Base-by-base conservation (phyloP, 1,140 invertebrate species). In the Rhyzopertha dominica region DNA sequence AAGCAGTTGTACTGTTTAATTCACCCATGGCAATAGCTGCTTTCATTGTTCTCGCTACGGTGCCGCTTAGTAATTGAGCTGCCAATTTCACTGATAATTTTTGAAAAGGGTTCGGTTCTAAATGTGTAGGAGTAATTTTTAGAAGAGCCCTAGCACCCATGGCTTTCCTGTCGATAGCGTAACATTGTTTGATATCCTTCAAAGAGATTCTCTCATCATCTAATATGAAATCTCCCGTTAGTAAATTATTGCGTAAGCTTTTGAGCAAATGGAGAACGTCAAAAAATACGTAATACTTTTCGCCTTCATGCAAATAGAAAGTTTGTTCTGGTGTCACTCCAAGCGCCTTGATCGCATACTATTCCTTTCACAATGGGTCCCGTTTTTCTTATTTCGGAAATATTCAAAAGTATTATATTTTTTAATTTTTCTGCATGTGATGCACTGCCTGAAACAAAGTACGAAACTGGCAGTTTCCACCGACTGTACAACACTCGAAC, bases 41-140 rank as follows among this genome's bases (percentile, higher is more conserved):
- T 41, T 38, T 44, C 10, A 58, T 52, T 20, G 51, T 43, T 10
- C 28, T 36, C 14, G 51, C 41, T 5, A 58, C 49, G 7, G 38
- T 50, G 16, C 40, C 18, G 13, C 51, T 56, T 5, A 56, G 51
- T 31, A 56, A 34, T 52, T 60, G 51, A 10, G 44, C 47, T 1
- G 57, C 51, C n/a, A 52, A 19, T 37, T 51, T 49, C 23, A 49
- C 47, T 19, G 38, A 53, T 47, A 54, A 48, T 49, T 54, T 53
- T 48, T 58, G 38, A 43, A 61, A 57, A 24, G 30, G 32, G 32
- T 57, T 57, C 9, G 56, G 56, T 36, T 57, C 51, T 3, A 59
- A 23, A 43, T 61, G 56, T 18, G 42, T 45, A 23, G 47, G 38
- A 5, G 47, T 57, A 36, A 63, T 19, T 53, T 55, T 57, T 36